Evolutionary conservation across 2,888 invertebrate species (phyloP).

Genomic region (Cheilosia urbana): DNA sequence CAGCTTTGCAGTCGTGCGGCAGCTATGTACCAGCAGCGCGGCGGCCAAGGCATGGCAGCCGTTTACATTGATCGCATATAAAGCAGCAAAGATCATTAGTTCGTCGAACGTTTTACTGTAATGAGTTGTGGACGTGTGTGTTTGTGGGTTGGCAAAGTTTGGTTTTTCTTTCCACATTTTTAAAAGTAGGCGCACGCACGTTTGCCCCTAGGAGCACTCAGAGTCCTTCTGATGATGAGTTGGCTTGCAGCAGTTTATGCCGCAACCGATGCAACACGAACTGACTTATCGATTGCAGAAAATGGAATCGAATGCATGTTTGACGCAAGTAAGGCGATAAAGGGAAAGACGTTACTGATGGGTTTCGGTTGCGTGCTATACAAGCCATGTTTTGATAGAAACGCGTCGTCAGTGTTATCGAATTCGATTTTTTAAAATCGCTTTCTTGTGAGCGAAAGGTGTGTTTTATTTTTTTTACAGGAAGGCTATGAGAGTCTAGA

Average conservation of each 20-base stretch:
- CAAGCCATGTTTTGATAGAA: no score
- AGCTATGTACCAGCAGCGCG: slow-evolving; percentile 15
- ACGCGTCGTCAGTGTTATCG: no score
- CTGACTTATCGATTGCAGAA: neutral
- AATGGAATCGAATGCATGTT: neutral
- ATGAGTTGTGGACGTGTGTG: slow-evolving; percentile 48
- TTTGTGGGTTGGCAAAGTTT: neutral
- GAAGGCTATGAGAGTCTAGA: no score
- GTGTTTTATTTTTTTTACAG: no score
- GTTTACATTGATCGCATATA: slow-evolving; percentile 68
- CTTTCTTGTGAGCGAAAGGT: no score
- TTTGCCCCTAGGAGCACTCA: neutral
- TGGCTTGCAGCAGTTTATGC: neutral
- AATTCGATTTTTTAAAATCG: no score
- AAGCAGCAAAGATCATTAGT: slow-evolving; percentile 67
- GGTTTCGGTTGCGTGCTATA: no score
- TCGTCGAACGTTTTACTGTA: slow-evolving; percentile 47
- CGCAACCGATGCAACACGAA: neutral
- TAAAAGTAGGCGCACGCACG: slow-evolving; percentile 24
- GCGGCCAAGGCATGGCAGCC: slow-evolving; percentile 37
- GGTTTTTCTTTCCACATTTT: neutral
- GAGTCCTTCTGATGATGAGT: no score
- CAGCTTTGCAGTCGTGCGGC: slow-evolving; percentile 46
- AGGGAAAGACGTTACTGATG: neutral
- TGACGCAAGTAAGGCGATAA: neutral